phyloP scores from a whole-genome alignment of 2,113 vertebrate genomes.

The Engraulis encrasicolus region DNA sequence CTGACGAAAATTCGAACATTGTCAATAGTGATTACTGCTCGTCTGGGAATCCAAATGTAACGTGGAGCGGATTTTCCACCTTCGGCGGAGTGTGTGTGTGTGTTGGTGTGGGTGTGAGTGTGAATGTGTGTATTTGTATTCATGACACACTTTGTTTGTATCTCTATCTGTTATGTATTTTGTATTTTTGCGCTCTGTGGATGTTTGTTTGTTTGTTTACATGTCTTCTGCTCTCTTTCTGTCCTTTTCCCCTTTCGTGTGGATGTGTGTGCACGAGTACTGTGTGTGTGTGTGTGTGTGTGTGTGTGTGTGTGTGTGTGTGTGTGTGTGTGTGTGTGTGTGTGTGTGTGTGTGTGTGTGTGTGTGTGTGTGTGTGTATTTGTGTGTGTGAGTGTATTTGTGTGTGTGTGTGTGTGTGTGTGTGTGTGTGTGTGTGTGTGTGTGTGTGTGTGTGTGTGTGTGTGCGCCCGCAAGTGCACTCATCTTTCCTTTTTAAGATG shows the following conservation, averaged over 20 bases:
- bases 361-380: background rate
- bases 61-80: too few species aligned
- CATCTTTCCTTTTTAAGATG: background rate
- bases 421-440: conserved; percentile 3
- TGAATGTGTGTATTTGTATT: background rate
- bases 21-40: too few species aligned
- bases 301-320: background rate
- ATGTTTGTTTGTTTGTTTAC: background rate
- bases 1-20: too few species aligned
- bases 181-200: too few species aligned
- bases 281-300: background rate
- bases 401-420: conserved; percentile 3
- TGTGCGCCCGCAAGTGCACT: background rate
- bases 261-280: too few species aligned
- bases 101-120: too few species aligned
- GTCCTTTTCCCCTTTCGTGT: too few species aligned
- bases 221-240: background rate
- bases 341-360: background rate
- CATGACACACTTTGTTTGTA: background rate
- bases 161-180: too few species aligned
- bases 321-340: background rate
- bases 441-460: background rate
- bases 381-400: background rate
- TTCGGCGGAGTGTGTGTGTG: too few species aligned
- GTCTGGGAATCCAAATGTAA: too few species aligned